phyloP scores from a whole-genome alignment of 2,888 invertebrate species.

The Drosophila neonasuta region DNA sequence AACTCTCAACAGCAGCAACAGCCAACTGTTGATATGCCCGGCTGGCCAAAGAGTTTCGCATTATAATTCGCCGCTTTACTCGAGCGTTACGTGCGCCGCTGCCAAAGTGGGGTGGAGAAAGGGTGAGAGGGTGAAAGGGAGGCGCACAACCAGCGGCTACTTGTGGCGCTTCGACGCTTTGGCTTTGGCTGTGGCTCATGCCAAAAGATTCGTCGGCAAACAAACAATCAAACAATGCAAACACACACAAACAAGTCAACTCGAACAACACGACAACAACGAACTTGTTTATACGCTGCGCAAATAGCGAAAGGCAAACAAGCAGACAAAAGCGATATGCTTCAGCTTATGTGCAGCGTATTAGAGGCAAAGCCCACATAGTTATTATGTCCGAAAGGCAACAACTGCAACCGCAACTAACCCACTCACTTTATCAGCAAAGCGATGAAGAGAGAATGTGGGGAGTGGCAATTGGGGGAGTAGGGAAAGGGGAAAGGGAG shows the following conservation, averaged over 20 bases:
- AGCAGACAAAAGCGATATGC: background rate
- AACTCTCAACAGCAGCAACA: constrained; percentile 38
- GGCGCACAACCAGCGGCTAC: constrained; percentile 45
- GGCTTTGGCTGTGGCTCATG: constrained; percentile 46
- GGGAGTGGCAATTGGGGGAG: background rate
- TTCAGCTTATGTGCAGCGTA: background rate
- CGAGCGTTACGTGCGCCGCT: constrained; percentile 61
- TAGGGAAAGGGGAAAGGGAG: background rate
- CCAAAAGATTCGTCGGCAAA: constrained; percentile 50
- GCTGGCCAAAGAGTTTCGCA: constrained; percentile 76
- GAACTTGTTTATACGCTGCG: constrained; percentile 28
- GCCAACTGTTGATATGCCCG: constrained; percentile 77
- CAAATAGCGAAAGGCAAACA: background rate
- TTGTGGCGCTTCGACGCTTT: constrained; percentile 66
- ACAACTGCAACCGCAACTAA: constrained; percentile 19
- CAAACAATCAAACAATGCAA: constrained; percentile 21
- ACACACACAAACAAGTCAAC: background rate
- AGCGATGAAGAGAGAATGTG: background rate
- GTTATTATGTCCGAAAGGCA: constrained; percentile 12
- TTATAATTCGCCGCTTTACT: constrained; percentile 73
- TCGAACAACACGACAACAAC: background rate
- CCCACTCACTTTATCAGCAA: constrained; percentile 41
- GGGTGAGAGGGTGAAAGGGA: too few relatives aligned
- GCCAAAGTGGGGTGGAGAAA: background rate
- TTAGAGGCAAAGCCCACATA: constrained; percentile 11